Base-by-base conservation (phyloP, 2,113 vertebrate species). In the Antennarius striatus region DNA sequence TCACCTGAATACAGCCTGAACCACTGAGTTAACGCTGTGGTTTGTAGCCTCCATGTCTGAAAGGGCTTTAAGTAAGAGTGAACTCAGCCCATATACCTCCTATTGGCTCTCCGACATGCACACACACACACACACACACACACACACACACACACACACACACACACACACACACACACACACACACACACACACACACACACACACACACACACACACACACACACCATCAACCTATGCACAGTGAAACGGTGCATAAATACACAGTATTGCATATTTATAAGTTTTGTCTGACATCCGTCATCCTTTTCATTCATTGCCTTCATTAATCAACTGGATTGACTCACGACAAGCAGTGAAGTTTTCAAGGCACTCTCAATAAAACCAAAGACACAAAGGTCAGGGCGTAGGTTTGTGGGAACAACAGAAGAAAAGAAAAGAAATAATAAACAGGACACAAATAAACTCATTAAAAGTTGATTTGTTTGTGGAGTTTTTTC, bases 321-420 rank as follows among this genome's bases (percentile, higher is more conserved):
- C 51, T 50, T 77, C 32, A 17, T 64, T 63, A 45, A 5, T 8
- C 11, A 52, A 49, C 40, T 52, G 53, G 16, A 69, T 65, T 80
- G 12, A 69, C 45, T 73, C 60, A 46, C 49, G 62, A 46, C 32
- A 36, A 36, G 7, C 32, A 7, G 32, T 4, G 61, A 83, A 83
- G 77, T 83, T 42, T 70, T 73, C 78, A 92, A 92, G 91, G 92
- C 91, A 91, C 90, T 90, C 81, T 85, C 69, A 69, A 89, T 82
- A 86, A 65, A 86, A 90, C 80, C 79, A 50, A 80, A 80, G 79
- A 86, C 80, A 86, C 77, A 79, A 36, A 36, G 32, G 3, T 36
- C 32, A 36, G 32, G 7, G 32, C 7, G 32, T 36, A 36, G 22
- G 1, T 22, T 22, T 22, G 22, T 22, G 22, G 22, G 22, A 22